Evolutionary conservation across 1,140 invertebrate genomes (phyloP).

Genomic region (Lordiphosa stackelbergi): DNA sequence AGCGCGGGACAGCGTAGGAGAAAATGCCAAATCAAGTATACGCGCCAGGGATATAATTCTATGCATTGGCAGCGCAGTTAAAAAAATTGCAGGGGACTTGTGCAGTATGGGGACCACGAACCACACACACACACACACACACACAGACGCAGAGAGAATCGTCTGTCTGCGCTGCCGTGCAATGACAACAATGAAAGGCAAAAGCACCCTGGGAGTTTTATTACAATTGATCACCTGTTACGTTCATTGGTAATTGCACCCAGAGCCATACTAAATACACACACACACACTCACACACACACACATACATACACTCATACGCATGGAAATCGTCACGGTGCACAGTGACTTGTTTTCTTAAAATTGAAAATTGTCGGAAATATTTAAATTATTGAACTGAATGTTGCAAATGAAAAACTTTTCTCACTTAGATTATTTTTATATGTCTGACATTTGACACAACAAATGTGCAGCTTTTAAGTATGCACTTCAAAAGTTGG

Average conservation of each 20-base stretch:
- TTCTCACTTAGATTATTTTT: too few species aligned
- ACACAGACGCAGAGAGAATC: constrained; percentile 7
- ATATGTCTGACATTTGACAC: too few species aligned
- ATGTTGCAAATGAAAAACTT: too few species aligned
- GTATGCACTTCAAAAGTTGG: too few species aligned
- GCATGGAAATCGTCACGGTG: constrained; percentile 6
- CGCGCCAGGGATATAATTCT: constrained; percentile 58
- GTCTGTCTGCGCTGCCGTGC: constrained; percentile 17
- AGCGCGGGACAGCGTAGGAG: constrained; percentile 1
- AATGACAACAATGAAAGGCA: constrained; percentile 75
- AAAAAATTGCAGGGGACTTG: constrained; percentile 17
- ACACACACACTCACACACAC: constrained; percentile 29
- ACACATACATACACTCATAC: constrained; percentile 34
- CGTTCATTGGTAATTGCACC: constrained; percentile 77
- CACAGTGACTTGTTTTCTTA: background rate
- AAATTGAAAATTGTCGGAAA: too few species aligned
- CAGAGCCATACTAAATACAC: constrained; percentile 73
- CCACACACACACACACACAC: constrained; percentile 2
- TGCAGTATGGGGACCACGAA: constrained; percentile 23
- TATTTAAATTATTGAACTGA: too few species aligned
- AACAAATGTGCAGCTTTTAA: too few species aligned
- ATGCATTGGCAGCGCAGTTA: constrained; percentile 38
- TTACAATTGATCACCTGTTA: constrained; percentile 78
- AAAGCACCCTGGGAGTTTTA: constrained; percentile 77
- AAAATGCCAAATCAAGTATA: constrained; percentile 52